A percentile compares a stretch with the other conserved stretches of the same genome.
Conservation (phyloP, 2,888 invertebrate species). For the Drosophila koepferae region DNA sequence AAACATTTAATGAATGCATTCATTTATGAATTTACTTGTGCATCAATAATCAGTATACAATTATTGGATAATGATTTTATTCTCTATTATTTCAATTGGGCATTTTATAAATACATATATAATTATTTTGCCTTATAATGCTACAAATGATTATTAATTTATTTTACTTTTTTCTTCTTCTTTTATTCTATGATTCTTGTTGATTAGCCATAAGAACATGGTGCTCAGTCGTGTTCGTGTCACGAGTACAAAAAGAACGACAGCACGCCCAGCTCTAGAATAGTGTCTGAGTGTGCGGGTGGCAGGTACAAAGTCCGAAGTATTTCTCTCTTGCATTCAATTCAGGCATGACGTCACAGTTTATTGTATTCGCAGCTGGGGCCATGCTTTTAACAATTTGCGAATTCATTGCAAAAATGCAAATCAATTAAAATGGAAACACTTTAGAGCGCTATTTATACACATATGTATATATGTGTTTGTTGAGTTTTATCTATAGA, state of each 20-base stretch:
- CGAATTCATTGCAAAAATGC: constrained; percentile 5
- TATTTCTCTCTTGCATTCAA: background rate
- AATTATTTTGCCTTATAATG: too few species aligned
- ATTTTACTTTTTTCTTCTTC: too few species aligned
- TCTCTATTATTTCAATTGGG: too few species aligned
- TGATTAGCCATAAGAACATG: background rate
- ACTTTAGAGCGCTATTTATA: too few species aligned
- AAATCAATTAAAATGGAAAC: constrained; percentile 9
- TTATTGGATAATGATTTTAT: too few species aligned
- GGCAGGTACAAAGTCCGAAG: constrained; percentile 19
- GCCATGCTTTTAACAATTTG: background rate
- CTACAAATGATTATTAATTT: too few species aligned
- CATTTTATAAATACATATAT: too few species aligned
- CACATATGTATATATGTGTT: background rate
- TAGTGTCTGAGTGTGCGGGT: background rate
- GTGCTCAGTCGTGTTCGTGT: background rate
- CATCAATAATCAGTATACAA: too few species aligned
- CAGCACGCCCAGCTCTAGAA: background rate
- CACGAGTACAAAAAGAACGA: background rate
- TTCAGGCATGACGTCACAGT: constrained; percentile 21
- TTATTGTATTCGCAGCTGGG: background rate
- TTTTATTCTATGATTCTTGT: background rate
- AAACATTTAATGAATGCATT: too few species aligned
- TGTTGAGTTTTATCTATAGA: background rate
- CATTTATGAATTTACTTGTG: too few species aligned